Evolutionary conservation across 2,888 invertebrate genomes (phyloP).

Genomic region (Scaeva pyrastri): DNA sequence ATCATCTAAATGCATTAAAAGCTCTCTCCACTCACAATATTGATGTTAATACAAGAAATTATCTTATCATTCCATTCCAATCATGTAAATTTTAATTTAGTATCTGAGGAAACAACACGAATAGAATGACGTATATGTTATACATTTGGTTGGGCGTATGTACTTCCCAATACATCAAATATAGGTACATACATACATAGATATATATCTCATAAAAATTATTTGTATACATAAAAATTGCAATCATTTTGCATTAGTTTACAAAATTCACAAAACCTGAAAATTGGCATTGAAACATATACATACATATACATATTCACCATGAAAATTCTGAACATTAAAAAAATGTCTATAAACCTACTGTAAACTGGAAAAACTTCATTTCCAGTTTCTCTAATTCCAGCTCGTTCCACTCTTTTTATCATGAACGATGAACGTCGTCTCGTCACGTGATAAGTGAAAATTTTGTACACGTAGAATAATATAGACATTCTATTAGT

Average conservation of each 20-base stretch:
- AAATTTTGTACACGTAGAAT: slow-evolving; percentile 67
- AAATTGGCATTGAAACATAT: slow-evolving; percentile 60
- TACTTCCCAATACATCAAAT: background rate
- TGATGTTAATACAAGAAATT: background rate
- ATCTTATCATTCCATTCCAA: slow-evolving; percentile 53
- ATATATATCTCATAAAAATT: slow-evolving; percentile 4
- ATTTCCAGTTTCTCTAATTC: slow-evolving; percentile 58
- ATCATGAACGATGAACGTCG: slow-evolving; percentile 44
- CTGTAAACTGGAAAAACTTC: slow-evolving; percentile 50
- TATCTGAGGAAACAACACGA: slow-evolving; percentile 7
- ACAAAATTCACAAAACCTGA: slow-evolving; percentile 25
- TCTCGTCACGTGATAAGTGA: slow-evolving; percentile 74
- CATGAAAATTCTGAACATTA: slow-evolving; percentile 43
- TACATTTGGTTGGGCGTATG: slow-evolving; percentile 41
- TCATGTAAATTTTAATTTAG: slow-evolving; percentile 64
- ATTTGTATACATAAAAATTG: background rate
- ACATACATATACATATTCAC: slow-evolving; percentile 12
- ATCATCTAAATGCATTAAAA: background rate
- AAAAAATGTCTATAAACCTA: slow-evolving; percentile 17
- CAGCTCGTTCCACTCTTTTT: slow-evolving; percentile 64
- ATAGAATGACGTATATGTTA: background rate
- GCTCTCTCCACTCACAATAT: background rate
- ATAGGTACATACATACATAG: no score
- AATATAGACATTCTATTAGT: background rate
- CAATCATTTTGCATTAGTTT: background rate